Conservation (phyloP, 2,113 vertebrate genomes). For the Pleuronectes platessa region DNA sequence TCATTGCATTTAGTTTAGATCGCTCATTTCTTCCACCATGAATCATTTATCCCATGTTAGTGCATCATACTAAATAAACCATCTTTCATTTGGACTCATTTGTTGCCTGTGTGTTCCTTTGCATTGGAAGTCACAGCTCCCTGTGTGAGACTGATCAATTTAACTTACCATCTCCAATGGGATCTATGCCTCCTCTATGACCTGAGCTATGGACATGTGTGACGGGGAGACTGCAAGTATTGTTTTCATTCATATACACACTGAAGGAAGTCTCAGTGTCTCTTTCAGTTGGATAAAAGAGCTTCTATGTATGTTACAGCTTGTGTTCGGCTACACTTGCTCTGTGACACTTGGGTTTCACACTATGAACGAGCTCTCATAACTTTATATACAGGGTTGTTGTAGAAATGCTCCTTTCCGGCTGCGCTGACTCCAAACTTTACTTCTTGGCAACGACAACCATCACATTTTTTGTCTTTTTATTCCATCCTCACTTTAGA, state of each 20-base stretch:
- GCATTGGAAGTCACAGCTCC: not conserved
- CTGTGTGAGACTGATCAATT: not conserved
- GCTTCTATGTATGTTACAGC: not conserved
- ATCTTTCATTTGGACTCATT: not conserved
- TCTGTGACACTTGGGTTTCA: slow-evolving; percentile 16
- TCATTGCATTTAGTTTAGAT: not conserved
- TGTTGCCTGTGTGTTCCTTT: not conserved
- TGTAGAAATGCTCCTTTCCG: slow-evolving; percentile 23
- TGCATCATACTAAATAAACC: slow-evolving; percentile 5
- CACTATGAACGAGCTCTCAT: slow-evolving; percentile 6
- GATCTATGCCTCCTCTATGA: not conserved
- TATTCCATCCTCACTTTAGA: not conserved
- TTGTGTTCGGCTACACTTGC: slow-evolving; percentile 8
- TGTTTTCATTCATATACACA: slow-evolving; percentile 25
- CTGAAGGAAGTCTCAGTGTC: slow-evolving; percentile 27
- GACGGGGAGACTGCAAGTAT: slow-evolving; percentile 11
- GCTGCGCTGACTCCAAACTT: slow-evolving; percentile 26
- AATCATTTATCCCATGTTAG: not conserved
- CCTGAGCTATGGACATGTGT: slow-evolving; percentile 13
- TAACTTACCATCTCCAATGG: not conserved
- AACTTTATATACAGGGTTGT: slow-evolving; percentile 16
- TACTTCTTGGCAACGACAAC: slow-evolving; percentile 11
- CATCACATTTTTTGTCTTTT: not conserved
- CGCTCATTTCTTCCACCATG: not conserved
- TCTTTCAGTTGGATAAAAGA: slow-evolving; percentile 18